Conservation (phyloP, 2,113 vertebrate genomes). For the Zosterops hypoxanthus region DNA sequence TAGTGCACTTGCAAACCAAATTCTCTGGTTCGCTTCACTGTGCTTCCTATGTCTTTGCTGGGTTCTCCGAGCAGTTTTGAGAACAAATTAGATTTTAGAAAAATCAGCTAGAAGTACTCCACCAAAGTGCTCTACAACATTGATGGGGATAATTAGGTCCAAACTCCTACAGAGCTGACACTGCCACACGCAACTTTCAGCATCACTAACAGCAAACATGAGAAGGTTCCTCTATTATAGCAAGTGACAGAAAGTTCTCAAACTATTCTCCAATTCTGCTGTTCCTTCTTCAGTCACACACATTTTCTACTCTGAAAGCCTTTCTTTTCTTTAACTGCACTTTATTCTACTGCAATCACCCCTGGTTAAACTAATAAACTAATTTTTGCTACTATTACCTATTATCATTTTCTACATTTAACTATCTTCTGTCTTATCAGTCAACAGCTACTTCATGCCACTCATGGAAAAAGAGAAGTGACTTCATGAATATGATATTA, state of each 20-base stretch:
- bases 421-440: neutral
- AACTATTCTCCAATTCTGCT: neutral
- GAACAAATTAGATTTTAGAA: neutral
- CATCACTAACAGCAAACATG: neutral
- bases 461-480: neutral
- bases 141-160: neutral
- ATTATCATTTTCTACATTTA: neutral
- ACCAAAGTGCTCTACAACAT: neutral
- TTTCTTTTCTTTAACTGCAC: neutral
- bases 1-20: neutral
- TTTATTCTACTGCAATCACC: neutral
- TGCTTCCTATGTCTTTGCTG: neutral
- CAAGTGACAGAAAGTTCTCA: neutral
- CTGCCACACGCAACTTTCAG: neutral
- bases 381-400: neutral
- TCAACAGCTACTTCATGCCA: neutral
- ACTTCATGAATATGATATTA: neutral
- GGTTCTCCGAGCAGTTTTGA: neutral
- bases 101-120: neutral
- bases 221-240: neutral
- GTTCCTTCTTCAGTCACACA: neutral
- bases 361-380: neutral
- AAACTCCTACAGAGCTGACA: neutral
- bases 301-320: neutral
- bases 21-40: neutral